Base-by-base conservation (phyloP, 2,797 vertebrate genomes). In the Acropternis orthonyx region DNA sequence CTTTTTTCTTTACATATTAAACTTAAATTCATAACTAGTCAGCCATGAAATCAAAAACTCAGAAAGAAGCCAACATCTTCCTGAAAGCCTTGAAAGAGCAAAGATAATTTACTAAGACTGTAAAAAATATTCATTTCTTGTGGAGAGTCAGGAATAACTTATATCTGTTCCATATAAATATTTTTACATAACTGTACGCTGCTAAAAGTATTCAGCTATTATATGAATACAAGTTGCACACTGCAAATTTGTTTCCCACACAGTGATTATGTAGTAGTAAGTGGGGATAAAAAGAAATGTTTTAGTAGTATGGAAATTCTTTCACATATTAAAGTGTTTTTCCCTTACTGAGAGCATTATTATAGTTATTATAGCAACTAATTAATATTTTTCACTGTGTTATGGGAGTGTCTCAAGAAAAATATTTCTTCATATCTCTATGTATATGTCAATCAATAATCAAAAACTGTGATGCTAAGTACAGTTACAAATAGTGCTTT, bases 31-130 rank as follows among this genome's bases (percentile, higher is more conserved):
- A 18, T 89, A 84, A 36, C 30, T 81, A 88, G 58, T 74, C 69
- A 92, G 61, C 72, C 61, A 37, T 92, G 85, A 91, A 92, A 94
- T 94, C 78, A 92, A 58, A 81, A 95, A 65, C 58, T 88, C 61
- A 68, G 82, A 56, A 78, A 77, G 51, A 94, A 89, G 12, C 27
- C 72, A 83, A 12, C 23, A 30, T 88, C 51, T 81, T 92, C 75
- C 69, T 88, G 37, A 71, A 93, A 49, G 58, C 43, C 36, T 81
- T 93, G 56, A 71, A 85, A 78, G 16, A 88, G 49, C 32, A 88
- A 71, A 61, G 41, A 52, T 77, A 87, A 68, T 80, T 91, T 91
- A 80, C 19, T 75, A 55, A 85, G 28, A 39, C 16, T 67, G 7
- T 58, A 82, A 95, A 85, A 92, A 82, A 23, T 28, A 69, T 5